Conservation (phyloP, 2,113 vertebrate species). For the Pangasianodon hypophthalmus region DNA sequence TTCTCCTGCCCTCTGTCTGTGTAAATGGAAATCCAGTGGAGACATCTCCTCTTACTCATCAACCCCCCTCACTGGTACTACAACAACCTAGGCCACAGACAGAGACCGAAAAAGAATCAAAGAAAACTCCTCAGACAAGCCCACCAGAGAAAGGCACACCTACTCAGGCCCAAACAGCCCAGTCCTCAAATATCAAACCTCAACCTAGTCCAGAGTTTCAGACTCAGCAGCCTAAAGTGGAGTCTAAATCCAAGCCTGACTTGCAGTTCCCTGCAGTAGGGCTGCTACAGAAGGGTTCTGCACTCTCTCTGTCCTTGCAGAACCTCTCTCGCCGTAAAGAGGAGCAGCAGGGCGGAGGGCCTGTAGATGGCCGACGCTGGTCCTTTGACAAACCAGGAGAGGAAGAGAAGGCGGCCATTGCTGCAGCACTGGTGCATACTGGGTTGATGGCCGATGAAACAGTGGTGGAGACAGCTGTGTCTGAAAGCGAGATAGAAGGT, state of each 20-base stretch:
- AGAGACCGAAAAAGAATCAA: conserved; percentile 33
- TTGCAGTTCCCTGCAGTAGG: conserved; percentile 66
- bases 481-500: conserved; percentile 62
- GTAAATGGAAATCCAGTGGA: conserved; percentile 89
- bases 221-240: not conserved
- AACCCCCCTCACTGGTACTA: conserved; percentile 49
- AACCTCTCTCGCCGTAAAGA: conserved; percentile 60
- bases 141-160: conserved; percentile 26
- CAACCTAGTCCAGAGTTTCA: not conserved
- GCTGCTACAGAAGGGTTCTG: conserved; percentile 68
- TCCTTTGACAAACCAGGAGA: conserved; percentile 75
- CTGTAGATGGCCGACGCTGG: conserved; percentile 67
- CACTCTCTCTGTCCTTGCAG: conserved; percentile 75
- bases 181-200: not conserved
- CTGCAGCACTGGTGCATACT: conserved; percentile 74
- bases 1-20: conserved; percentile 76
- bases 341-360: conserved; percentile 57
- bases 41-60: conserved; percentile 56
- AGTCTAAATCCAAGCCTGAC: conserved; percentile 34
- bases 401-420: conserved; percentile 78
- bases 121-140: conserved; percentile 28
- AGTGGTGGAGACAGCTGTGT: conserved; percentile 36
- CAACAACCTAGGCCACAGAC: conserved; percentile 43
- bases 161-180: conserved; percentile 28
- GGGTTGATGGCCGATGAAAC: conserved; percentile 59